These are phyloP conservation scores for Autographa gamma DNA, from an alignment of 2,888 invertebrate genomes.

Conservation along the genomic window DNA sequence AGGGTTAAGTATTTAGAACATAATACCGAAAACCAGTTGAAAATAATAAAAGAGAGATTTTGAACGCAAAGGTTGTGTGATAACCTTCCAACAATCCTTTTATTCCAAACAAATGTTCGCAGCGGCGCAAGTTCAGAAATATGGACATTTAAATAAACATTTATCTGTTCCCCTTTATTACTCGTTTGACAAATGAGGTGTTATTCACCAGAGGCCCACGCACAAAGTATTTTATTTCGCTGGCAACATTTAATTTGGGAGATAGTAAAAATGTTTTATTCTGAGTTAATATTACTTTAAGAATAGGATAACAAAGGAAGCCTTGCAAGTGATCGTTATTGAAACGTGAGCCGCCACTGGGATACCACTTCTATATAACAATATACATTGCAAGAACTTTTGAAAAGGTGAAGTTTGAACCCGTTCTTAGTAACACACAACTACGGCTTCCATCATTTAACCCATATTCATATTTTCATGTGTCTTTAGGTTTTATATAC, in stretches of 20 bases:
- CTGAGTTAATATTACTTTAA: slow-evolving; percentile 28
- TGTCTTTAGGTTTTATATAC: not conserved
- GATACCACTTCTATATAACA: not conserved
- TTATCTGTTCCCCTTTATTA: slow-evolving; percentile 44
- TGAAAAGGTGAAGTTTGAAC: not conserved
- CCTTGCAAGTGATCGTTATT: slow-evolving; percentile 20
- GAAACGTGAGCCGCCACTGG: not conserved
- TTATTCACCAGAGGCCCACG: slow-evolving; percentile 29
- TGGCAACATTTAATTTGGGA: slow-evolving; percentile 47
- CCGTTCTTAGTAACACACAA: not conserved
- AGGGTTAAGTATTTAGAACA: not conserved
- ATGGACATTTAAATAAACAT: slow-evolving; percentile 40
- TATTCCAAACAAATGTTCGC: slow-evolving; percentile 9
- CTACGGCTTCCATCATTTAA: not conserved
- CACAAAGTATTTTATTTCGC: slow-evolving; percentile 41
- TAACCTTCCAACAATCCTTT: slow-evolving; percentile 31
- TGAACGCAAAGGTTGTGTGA: slow-evolving; percentile 6
- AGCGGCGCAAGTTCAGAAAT: slow-evolving; percentile 21
- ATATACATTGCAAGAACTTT: not conserved
- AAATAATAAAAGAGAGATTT: not conserved
- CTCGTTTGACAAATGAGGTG: slow-evolving; percentile 48
- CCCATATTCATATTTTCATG: not conserved
- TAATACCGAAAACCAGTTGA: not conserved
- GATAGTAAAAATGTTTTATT: slow-evolving; percentile 43
- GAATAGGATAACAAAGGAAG: slow-evolving; percentile 35